These are phyloP conservation scores for Vombatus ursinus DNA, from an alignment of 2,113 vertebrate species.

Conservation along the genomic window DNA sequence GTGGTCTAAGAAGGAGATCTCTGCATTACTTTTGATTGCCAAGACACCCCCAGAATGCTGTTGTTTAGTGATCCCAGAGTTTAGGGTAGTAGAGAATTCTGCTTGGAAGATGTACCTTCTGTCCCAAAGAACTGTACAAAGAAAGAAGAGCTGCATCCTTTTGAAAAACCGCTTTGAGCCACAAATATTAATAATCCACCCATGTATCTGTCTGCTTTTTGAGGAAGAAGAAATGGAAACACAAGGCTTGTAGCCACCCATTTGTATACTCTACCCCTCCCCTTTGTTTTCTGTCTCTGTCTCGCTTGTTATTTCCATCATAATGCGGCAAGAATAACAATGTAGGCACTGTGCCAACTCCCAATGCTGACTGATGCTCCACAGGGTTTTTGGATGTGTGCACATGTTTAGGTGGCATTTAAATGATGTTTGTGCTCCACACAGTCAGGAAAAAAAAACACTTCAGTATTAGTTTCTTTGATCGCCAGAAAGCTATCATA, in stretches of 20 bases:
- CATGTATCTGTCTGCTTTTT: constrained; percentile 14
- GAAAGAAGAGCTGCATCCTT: background rate
- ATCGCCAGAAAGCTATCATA: constrained; percentile 79
- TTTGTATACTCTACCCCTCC: background rate
- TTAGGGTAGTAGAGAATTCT: background rate
- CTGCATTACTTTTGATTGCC: background rate
- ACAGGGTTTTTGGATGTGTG: constrained; percentile 59
- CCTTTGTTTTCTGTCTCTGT: constrained; percentile 53
- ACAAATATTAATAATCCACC: constrained; percentile 13
- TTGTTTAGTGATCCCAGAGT: background rate
- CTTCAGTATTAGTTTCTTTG: constrained; percentile 74
- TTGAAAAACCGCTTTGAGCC: background rate
- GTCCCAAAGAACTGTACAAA: background rate
- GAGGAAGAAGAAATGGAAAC: constrained; percentile 39
- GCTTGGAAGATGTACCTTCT: background rate
- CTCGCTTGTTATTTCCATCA: constrained; percentile 67
- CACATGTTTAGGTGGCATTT: constrained; percentile 77
- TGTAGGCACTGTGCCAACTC: constrained; percentile 72
- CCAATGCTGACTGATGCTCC: constrained; percentile 62
- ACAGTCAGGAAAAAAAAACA: constrained; percentile 70
- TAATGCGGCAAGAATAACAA: constrained; percentile 77
- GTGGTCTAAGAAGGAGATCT: background rate
- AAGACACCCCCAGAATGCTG: background rate
- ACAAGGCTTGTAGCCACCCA: background rate
- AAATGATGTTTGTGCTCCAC: constrained; percentile 79